Conservation (phyloP, 1,140 invertebrate species). For the Colletes latitarsis region DNA sequence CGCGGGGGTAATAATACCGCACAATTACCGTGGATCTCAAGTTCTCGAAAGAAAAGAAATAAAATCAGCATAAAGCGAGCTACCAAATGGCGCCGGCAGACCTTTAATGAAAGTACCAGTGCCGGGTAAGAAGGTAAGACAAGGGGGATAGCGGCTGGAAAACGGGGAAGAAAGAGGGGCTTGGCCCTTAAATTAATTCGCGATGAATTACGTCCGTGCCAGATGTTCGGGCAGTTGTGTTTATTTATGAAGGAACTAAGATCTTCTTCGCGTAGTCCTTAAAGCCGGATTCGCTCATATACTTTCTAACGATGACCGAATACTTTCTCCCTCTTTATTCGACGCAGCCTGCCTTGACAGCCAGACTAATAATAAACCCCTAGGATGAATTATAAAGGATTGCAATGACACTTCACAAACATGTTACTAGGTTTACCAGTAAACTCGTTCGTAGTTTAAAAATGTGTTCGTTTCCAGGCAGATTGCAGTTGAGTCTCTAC, state of each 20-base stretch:
- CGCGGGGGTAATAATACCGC: constrained; percentile 74
- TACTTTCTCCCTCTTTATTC: background rate
- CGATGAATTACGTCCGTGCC: constrained; percentile 81
- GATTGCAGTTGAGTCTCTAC: too few relatives aligned
- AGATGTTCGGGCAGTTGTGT: constrained; percentile 80
- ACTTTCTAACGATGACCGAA: constrained; percentile 48
- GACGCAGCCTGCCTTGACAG: background rate
- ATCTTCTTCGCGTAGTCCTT: constrained; percentile 72
- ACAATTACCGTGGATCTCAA: constrained; percentile 74
- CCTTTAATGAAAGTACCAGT: constrained; percentile 80
- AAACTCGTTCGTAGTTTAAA: constrained; percentile 27
- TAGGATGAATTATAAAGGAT: background rate
- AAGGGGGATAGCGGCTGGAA: constrained; percentile 26
- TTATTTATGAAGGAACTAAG: constrained; percentile 81
- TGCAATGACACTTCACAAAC: too few relatives aligned
- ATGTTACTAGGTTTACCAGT: background rate
- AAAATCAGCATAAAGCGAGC: constrained; percentile 77
- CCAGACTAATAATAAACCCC: constrained; percentile 3
- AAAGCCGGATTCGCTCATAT: constrained; percentile 55
- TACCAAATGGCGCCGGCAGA: constrained; percentile 80
- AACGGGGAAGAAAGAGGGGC: constrained; percentile 13
- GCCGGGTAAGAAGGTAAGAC: constrained; percentile 64
- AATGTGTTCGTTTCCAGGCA: background rate
- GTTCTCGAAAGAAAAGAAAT: constrained; percentile 76
- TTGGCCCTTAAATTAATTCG: constrained; percentile 81